These are phyloP conservation scores for Lycia hirtaria DNA, from an alignment of 2,888 invertebrate species.

Conservation along the genomic window DNA sequence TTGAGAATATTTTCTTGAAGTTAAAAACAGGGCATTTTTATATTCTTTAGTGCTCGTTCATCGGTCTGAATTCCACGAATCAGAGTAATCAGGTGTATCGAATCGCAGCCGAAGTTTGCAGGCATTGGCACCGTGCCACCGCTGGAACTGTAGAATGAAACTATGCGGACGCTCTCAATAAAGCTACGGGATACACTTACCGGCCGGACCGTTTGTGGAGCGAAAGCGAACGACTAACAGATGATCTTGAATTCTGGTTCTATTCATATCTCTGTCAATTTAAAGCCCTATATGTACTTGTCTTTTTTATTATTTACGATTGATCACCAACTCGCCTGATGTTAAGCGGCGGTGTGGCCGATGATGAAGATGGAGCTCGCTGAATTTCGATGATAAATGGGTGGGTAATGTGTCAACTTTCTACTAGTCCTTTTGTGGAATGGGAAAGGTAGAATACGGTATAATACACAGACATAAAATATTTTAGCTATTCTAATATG, in stretches of 20 bases:
- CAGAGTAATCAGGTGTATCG: slow-evolving; percentile 25
- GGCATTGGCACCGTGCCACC: slow-evolving; percentile 37
- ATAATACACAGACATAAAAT: too few relatives aligned
- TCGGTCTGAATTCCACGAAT: slow-evolving; percentile 24
- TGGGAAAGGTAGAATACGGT: too few relatives aligned
- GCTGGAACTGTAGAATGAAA: slow-evolving; percentile 29
- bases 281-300: neutral
- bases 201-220: slow-evolving; percentile 3
- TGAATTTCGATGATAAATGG: too few relatives aligned
- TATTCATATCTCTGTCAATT: neutral
- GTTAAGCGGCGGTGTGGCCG: too few relatives aligned
- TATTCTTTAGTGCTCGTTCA: slow-evolving; percentile 4
- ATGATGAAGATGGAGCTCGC: too few relatives aligned
- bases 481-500: too few relatives aligned
- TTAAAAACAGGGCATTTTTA: neutral
- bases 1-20: too few relatives aligned
- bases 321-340: too few relatives aligned
- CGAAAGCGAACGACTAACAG: slow-evolving; percentile 7
- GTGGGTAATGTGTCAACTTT: too few relatives aligned
- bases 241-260: neutral
- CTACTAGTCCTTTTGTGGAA: too few relatives aligned
- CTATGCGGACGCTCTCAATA: slow-evolving; percentile 33
- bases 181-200: slow-evolving; percentile 16
- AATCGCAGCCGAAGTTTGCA: slow-evolving; percentile 21
- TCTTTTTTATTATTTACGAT: too few relatives aligned